Evolutionary conservation across 2,888 invertebrate genomes (phyloP).

Genomic region (Hoplodrina ambigua): DNA sequence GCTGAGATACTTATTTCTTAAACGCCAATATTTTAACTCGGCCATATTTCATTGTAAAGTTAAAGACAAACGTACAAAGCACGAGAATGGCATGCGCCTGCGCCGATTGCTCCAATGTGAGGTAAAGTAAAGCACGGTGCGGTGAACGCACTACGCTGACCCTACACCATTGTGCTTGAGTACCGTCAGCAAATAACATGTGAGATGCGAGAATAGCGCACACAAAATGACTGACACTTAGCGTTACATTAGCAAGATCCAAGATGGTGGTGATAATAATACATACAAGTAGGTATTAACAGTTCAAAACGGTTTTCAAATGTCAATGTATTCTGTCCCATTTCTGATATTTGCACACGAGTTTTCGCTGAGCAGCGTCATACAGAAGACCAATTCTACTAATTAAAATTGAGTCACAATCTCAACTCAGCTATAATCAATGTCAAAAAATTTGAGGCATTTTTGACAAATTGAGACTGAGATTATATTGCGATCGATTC

Average conservation of each 20-base stretch:
- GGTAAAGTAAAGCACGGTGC: slow-evolving; percentile 80
- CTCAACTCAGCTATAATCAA: no score
- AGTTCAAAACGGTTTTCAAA: slow-evolving; percentile 20
- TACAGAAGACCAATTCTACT: no score
- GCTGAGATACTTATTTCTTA: background rate
- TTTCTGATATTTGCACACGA: background rate
- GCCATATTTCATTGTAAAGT: slow-evolving; percentile 17
- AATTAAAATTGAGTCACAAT: no score
- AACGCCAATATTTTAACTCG: slow-evolving; percentile 7
- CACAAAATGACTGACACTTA: slow-evolving; percentile 20
- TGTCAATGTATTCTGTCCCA: slow-evolving; percentile 8
- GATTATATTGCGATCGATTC: no score
- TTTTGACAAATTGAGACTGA: no score
- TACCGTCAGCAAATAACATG: slow-evolving; percentile 71
- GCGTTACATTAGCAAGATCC: slow-evolving; percentile 31
- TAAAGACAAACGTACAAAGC: slow-evolving; percentile 43
- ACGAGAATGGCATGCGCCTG: slow-evolving; percentile 57
- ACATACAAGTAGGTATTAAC: background rate
- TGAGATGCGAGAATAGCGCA: slow-evolving; percentile 5
- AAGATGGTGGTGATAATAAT: background rate
- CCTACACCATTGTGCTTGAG: slow-evolving; percentile 83
- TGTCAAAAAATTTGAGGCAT: no score
- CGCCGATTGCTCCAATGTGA: slow-evolving; percentile 56
- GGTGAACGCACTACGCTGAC: slow-evolving; percentile 88
- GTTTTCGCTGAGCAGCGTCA: no score